Percentiles rank a stretch among this genome's conserved stretches.
These are phyloP conservation scores for Laterallus jamaicensis DNA, from an alignment of 2,113 vertebrate genomes.

Conservation along the genomic window DNA sequence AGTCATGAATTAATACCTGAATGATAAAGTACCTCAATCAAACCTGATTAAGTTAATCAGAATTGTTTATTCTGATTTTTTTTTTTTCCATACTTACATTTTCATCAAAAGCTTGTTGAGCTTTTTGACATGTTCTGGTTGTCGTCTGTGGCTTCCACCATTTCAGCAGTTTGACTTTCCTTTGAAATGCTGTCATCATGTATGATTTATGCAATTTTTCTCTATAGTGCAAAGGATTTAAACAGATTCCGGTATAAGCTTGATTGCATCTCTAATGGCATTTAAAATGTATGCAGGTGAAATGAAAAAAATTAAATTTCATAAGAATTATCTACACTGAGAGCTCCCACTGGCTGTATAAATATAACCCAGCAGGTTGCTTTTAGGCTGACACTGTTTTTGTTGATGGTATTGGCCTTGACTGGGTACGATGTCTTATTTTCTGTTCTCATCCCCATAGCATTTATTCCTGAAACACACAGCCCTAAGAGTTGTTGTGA, in stretches of 20 bases:
- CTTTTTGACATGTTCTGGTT: not conserved
- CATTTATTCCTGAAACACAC: not conserved
- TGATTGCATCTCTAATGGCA: not conserved
- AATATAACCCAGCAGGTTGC: not conserved
- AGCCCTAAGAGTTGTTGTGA: not conserved
- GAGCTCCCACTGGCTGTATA: not conserved
- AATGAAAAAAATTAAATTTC: too few species aligned
- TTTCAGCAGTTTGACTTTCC: not conserved
- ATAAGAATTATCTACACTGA: not conserved
- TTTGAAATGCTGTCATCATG: not conserved
- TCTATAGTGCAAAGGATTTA: not conserved
- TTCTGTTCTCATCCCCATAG: not conserved
- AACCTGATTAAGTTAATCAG: not conserved
- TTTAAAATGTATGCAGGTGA: too few species aligned
- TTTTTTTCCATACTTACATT: not conserved
- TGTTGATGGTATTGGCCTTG: not conserved
- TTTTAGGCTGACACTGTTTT: not conserved
- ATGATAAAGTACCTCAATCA: not conserved
- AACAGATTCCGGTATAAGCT: not conserved
- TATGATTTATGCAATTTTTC: not conserved
- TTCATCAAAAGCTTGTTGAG: not conserved
- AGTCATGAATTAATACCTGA: not conserved
- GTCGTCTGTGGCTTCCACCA: not conserved
- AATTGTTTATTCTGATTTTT: not conserved
- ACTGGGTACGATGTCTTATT: not conserved